Conservation (phyloP, 2,797 vertebrate species). For the Xyrichtys novacula region DNA sequence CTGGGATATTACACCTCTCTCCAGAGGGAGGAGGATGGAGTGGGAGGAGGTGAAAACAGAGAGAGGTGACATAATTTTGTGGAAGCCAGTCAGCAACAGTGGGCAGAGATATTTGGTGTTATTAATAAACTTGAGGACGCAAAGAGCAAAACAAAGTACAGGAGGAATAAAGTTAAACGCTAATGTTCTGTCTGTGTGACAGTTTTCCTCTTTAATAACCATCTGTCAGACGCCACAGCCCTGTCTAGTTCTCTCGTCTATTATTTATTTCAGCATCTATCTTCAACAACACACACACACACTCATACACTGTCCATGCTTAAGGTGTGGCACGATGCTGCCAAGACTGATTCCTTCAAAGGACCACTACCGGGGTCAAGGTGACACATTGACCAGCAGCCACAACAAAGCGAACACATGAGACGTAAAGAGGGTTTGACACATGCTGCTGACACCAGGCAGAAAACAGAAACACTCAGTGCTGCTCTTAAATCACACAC, state of each 20-base stretch:
- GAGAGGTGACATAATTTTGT: slow-evolving; percentile 11
- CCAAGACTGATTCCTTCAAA: slow-evolving; percentile 45
- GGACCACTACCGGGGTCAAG: slow-evolving; percentile 62
- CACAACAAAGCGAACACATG: slow-evolving; percentile 38
- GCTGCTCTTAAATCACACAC: slow-evolving; percentile 47
- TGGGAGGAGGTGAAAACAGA: neutral
- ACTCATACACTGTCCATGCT: slow-evolving; percentile 16
- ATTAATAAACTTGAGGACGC: slow-evolving; percentile 28
- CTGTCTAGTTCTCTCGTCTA: slow-evolving; percentile 12
- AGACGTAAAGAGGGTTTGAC: slow-evolving; percentile 32
- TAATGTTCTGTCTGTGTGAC: slow-evolving; percentile 6
- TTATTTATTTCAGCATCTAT: slow-evolving; percentile 23
- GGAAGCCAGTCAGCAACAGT: slow-evolving; percentile 9
- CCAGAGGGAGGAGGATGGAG: neutral
- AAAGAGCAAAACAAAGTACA: slow-evolving; percentile 28
- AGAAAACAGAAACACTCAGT: slow-evolving; percentile 34
- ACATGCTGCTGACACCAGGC: slow-evolving; percentile 46
- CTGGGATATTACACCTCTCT: neutral
- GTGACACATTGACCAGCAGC: slow-evolving; percentile 48
- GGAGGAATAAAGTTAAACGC: slow-evolving; percentile 23
- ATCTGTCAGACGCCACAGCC: slow-evolving; percentile 37
- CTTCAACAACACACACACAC: slow-evolving; percentile 27
- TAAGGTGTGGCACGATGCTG: slow-evolving; percentile 65
- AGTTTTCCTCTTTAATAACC: slow-evolving; percentile 18
- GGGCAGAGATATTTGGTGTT: slow-evolving; percentile 7